phyloP scores from a whole-genome alignment of 35 echinoderm and acorn worm genomes.

The Apostichopus parvimensis region DNA sequence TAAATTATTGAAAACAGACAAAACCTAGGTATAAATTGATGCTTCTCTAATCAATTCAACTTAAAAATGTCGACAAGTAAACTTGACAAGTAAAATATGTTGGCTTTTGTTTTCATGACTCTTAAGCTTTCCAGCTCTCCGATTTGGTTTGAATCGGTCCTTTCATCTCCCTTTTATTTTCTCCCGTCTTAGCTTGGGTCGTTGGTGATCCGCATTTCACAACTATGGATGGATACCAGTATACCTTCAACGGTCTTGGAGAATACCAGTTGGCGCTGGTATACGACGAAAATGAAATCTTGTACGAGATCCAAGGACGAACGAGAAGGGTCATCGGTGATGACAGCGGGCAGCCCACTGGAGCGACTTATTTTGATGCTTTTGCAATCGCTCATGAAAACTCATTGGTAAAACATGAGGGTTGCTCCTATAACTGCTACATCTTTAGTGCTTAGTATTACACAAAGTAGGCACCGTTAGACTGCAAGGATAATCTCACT shows the following conservation, averaged over 20 bases:
- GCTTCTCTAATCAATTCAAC: no score
- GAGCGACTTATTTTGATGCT: conserved; percentile 12
- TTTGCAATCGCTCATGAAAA: background rate
- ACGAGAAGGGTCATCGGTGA: background rate
- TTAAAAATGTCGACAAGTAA: no score
- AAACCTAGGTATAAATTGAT: no score
- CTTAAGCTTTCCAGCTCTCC: no score
- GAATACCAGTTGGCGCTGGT: conserved; percentile 49
- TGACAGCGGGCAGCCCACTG: background rate
- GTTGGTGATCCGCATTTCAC: conserved; percentile 66
- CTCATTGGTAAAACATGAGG: background rate
- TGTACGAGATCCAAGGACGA: conserved; percentile 54
- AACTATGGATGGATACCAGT: conserved; percentile 37
- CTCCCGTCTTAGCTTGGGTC: conserved; percentile 10
- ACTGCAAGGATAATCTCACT: no score
- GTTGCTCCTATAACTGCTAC: no score
- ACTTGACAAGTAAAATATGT: no score
- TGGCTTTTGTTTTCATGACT: no score
- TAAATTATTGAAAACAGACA: no score
- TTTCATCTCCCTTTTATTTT: background rate
- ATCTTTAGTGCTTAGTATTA: no score
- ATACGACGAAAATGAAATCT: background rate
- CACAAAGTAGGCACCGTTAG: no score
- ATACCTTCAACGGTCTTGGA: conserved; percentile 69
- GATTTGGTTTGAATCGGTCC: background rate